Base-by-base conservation (phyloP, 2,888 invertebrate genomes). In the Drosophila multiciliata region DNA sequence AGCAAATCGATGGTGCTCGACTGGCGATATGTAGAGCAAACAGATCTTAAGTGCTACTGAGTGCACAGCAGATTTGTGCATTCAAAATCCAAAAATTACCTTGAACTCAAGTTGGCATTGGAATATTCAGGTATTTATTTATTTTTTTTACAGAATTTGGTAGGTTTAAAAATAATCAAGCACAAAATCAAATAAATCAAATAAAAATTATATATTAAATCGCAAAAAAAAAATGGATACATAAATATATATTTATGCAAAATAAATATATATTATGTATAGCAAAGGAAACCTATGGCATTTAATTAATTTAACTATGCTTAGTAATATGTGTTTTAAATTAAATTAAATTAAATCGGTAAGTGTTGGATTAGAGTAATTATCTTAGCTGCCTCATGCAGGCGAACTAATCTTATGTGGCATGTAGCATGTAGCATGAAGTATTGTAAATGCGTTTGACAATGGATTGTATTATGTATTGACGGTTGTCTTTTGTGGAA, bases 351-450 rank as follows among this genome's bases (percentile, higher is more conserved):
- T 73, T 83, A 62, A 75, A 75, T 80, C 70, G 64, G 52, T 60
- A 60, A 40, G 32, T 73, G 57, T 62, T 72, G 74, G 67, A 70
- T 82, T 68, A 80, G 78, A 80, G 80, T 84, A 80, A 78, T 82
- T 84, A 75, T 76, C 61, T 78, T 67, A 58, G 48, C 52, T 57
- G 62, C 42, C 59, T n/a, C n/a, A n/a, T 42, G 60, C 45, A 54
- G 50, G 38, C 17, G 12, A 26, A 12, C 29, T 8, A 12, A 20
- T 32, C 11, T 8, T 45, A 23, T 45, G 6, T 49, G 8, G 26
- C 8, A 15, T 15, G n/a, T 42, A 29, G 26, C 8, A 15, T 15
- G n/a, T 42, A 29, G 29, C 29, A 29, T 29, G 29, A 49, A 35
- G 53, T 38, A 38, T n/a, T 38, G 15, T 7, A 3, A n/a, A 3